Evolutionary conservation across 2,888 invertebrate genomes (phyloP), one percentile per base, ranked within the genome.

Genomic region (Ectemnius continuus): DNA sequence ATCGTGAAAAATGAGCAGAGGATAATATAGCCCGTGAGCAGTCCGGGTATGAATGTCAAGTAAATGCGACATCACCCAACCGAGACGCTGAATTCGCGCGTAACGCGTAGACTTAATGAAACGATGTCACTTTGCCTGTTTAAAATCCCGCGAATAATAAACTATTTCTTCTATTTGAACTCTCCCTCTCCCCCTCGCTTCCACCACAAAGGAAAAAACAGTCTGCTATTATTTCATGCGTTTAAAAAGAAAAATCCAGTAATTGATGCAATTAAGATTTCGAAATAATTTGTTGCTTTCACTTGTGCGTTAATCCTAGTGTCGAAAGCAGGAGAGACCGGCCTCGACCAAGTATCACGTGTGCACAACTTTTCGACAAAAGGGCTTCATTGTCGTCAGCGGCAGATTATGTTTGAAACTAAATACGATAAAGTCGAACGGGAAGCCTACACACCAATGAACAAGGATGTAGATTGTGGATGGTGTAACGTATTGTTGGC

Each of bases 1-100:
- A 76, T 62, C 66, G 71, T 80, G 77, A 81, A 83, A 80, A 83
- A 83, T 77, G 75, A 74, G 68, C 65, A 57, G 46, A 20, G 58
- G 70, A 75, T 81, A 73, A 83, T 73, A 75, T 18, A 47, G 67
- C 61, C 47, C 52, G 72, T 69, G 75, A 36, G 11, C 8, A 6
- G 36, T 36, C 36, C 36, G 36, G 11, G 36, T 36, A 36, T 70
- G 74, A 77, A 80, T 82, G 80, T 84, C 79, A 80, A 61, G 72
- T 72, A 71, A 81, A 84, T 75, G 74, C 65, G 67, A 81, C 73
- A 63, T 46, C 52, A 62, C 8, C 36, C 6, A 36, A 36, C 6
- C 36, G 36, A 36, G 36, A 11, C 36, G 36, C 6, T 36, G 5
- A 36, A 6, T 11, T 36, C 36, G 11, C 67, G 47, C 60, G 52